These are phyloP conservation scores for Podarcis siculus DNA, from an alignment of 2,797 vertebrate species.

Conservation along the genomic window DNA sequence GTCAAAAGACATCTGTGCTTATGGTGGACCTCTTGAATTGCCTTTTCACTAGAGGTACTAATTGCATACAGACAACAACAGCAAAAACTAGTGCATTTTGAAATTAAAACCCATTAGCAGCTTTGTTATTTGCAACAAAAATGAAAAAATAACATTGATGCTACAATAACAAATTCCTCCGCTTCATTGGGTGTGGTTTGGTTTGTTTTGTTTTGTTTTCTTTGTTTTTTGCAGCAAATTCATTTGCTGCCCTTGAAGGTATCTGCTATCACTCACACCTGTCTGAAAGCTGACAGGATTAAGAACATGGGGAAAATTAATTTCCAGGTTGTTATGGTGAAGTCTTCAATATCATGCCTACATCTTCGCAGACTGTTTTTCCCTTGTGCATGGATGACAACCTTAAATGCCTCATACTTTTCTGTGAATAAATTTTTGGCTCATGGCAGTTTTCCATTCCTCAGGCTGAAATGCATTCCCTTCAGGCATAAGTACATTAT, in stretches of 20 bases:
- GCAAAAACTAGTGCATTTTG: neutral
- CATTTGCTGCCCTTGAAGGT: constrained; percentile 3
- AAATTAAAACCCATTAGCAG: neutral
- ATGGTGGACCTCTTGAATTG: neutral
- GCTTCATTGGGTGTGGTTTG: too few relatives aligned
- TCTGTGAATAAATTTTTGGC: constrained; percentile 63
- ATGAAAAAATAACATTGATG: neutral
- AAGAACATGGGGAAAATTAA: constrained; percentile 31
- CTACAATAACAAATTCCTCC: neutral
- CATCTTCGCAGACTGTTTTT: constrained; percentile 57
- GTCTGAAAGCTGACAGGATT: constrained; percentile 1
- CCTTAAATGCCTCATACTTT: constrained; percentile 56
- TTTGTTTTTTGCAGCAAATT: neutral
- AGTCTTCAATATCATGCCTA: constrained; percentile 56
- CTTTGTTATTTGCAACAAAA: neutral
- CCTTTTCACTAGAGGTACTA: neutral
- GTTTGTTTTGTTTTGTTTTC: neutral
- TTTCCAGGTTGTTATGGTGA: constrained; percentile 13
- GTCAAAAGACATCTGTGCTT: neutral
- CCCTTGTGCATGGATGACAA: constrained; percentile 52
- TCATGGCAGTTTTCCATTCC: constrained; percentile 65
- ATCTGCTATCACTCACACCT: neutral
- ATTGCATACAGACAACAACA: neutral
- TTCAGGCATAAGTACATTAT: constrained; percentile 61
- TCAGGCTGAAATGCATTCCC: constrained; percentile 61